Conservation (phyloP, 2,888 invertebrate species). For the Opisthograptis luteolata region DNA sequence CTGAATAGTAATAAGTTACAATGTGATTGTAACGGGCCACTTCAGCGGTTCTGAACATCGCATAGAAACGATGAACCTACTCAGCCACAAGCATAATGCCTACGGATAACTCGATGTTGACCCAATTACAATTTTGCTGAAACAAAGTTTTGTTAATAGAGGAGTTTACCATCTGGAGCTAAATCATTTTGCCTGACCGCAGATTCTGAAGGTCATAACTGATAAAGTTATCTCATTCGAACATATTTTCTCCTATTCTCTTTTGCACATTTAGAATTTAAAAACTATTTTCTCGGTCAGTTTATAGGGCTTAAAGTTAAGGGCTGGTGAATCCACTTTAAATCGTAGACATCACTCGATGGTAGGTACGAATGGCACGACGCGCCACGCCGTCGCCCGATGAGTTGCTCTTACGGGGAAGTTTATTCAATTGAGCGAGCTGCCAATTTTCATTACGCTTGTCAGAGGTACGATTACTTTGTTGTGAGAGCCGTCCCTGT, state of each 20-base stretch:
- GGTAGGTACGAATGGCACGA: no score
- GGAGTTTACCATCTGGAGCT: constrained; percentile 23
- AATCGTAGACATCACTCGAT: no score
- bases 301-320: constrained; percentile 22
- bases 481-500: constrained; percentile 50
- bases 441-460: constrained; percentile 79
- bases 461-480: constrained; percentile 60
- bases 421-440: constrained; percentile 69
- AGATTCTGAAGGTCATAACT: constrained; percentile 13
- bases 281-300: constrained; percentile 15
- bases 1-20: constrained; percentile 25
- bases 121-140: constrained; percentile 27
- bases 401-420: constrained; percentile 43
- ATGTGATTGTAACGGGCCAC: constrained; percentile 21
- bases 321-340: constrained; percentile 20
- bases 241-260: no score
- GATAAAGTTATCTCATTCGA: constrained; percentile 15
- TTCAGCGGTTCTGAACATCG: constrained; percentile 4
- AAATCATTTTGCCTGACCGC: constrained; percentile 19
- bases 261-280: constrained; percentile 15
- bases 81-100: constrained; percentile 12
- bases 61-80: constrained; percentile 9
- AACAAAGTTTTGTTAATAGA: constrained; percentile 25
- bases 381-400: no score
- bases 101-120: constrained; percentile 24